Percentiles rank a stretch among this genome's conserved stretches.
phyloP scores from a whole-genome alignment of 2,888 invertebrate species.

The Rhingia campestris region DNA sequence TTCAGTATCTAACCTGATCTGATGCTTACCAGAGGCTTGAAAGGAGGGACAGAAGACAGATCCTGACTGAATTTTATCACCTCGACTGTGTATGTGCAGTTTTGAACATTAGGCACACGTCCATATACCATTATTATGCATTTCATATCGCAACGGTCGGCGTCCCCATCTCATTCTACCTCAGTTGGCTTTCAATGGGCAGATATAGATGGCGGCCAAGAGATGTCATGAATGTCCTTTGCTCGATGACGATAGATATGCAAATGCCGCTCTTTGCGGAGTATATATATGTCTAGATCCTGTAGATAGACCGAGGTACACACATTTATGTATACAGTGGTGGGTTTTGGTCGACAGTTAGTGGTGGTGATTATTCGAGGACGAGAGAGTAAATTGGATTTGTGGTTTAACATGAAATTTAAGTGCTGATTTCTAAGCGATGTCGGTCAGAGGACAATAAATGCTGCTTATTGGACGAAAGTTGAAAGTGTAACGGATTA shows the following conservation, averaged over 20 bases:
- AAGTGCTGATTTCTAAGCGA: conserved; percentile 64
- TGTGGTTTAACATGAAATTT: conserved; percentile 70
- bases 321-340: conserved; percentile 28
- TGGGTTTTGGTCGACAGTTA: conserved; percentile 56
- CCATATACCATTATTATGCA: conserved; percentile 65
- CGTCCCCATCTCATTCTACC: conserved; percentile 14
- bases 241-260: conserved; percentile 53
- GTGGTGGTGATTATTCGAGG: conserved; percentile 60
- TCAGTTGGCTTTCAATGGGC: conserved; percentile 26
- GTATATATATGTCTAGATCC: conserved; percentile 1
- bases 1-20: conserved; percentile 27
- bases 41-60: conserved; percentile 4
- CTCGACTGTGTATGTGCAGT: conserved; percentile 36
- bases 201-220: conserved; percentile 55
- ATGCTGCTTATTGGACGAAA: conserved; percentile 42
- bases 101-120: conserved; percentile 70
- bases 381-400: conserved; percentile 71
- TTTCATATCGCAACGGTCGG: conserved; percentile 47
- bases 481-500: conserved; percentile 37
- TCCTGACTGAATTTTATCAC: conserved; percentile 57
- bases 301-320: not conserved
- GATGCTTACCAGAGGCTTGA: not conserved
- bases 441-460: conserved; percentile 25
- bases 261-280: conserved; percentile 56
- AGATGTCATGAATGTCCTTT: conserved; percentile 63